phyloP scores from a whole-genome alignment of 2,888 invertebrate species.

The Lissonota sp. region DNA sequence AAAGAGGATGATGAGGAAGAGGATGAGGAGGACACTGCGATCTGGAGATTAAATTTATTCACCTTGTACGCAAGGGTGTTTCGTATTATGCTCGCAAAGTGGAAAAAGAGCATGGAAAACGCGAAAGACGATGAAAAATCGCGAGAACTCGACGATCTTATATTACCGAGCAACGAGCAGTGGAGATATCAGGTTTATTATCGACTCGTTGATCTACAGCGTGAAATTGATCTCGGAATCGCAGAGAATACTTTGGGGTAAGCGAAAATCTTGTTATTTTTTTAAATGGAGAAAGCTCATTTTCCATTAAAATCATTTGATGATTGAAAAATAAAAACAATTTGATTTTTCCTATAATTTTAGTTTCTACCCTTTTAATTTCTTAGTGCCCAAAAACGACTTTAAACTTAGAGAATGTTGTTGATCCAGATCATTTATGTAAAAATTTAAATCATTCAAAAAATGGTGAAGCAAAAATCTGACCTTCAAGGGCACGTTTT shows the following conservation, averaged over 20 bases:
- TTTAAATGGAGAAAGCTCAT: too few relatives aligned
- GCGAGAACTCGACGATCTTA: constrained; percentile 85
- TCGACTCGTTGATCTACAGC: constrained; percentile 88
- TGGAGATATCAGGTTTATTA: constrained; percentile 90
- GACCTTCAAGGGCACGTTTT: too few relatives aligned
- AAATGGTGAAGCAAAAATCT: too few relatives aligned
- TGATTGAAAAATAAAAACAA: too few relatives aligned
- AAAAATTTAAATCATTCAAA: too few relatives aligned
- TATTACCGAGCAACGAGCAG: constrained; percentile 89
- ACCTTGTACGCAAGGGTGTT: constrained; percentile 88
- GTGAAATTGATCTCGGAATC: constrained; percentile 81
- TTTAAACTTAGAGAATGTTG: too few relatives aligned
- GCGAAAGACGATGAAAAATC: constrained; percentile 69
- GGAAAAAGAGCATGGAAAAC: constrained; percentile 74
- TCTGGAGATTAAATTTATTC: constrained; percentile 86
- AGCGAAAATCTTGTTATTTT: constrained; percentile 9
- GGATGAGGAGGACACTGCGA: constrained; percentile 9
- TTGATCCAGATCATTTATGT: too few relatives aligned
- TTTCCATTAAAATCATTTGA: too few relatives aligned
- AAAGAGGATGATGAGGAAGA: constrained; percentile 20
- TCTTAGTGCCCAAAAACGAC: too few relatives aligned
- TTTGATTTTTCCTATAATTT: too few relatives aligned
- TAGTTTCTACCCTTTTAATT: too few relatives aligned
- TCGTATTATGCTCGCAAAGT: constrained; percentile 86
- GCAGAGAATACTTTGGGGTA: constrained; percentile 42